Evolutionary conservation across 2,888 invertebrate species (phyloP).

Genomic region (Axea sp.): DNA sequence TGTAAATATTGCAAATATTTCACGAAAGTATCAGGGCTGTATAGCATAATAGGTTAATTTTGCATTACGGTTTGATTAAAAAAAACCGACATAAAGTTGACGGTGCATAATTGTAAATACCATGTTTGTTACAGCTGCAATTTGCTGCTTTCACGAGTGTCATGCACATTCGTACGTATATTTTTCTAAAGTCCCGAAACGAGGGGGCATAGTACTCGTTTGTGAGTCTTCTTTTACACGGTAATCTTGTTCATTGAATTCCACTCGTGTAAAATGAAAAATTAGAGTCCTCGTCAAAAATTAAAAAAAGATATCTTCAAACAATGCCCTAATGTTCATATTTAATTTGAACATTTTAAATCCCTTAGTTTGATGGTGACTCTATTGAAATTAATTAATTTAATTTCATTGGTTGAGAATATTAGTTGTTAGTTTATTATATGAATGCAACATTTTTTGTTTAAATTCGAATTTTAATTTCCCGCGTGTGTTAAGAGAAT

Average conservation of each 20-base stretch:
- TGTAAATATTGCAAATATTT: slow-evolving; percentile 33
- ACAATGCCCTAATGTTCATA: neutral
- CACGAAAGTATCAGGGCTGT: slow-evolving; percentile 18
- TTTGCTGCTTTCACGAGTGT: slow-evolving; percentile 45
- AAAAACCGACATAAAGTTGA: neutral
- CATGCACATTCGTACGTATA: slow-evolving; percentile 49
- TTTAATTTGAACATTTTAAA: neutral
- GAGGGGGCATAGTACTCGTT: slow-evolving; percentile 39
- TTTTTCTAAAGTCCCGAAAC: slow-evolving; percentile 45
- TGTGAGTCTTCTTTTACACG: slow-evolving; percentile 43
- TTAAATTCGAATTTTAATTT: too few species aligned
- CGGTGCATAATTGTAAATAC: slow-evolving; percentile 41
- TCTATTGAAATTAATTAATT: too few species aligned
- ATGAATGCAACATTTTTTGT: too few species aligned
- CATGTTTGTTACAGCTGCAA: slow-evolving; percentile 30
- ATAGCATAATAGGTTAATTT: slow-evolving; percentile 15
- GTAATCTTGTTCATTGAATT: slow-evolving; percentile 19
- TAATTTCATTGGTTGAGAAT: too few species aligned
- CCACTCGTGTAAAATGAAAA: slow-evolving; percentile 34
- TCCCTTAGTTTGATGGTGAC: too few species aligned
- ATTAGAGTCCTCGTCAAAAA: slow-evolving; percentile 7
- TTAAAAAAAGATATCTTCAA: neutral
- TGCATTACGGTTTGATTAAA: slow-evolving; percentile 1
- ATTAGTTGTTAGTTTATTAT: too few species aligned
- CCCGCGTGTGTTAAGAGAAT: too few species aligned